phyloP scores from a whole-genome alignment of 2,113 vertebrate genomes.

The Nasalis larvatus region DNA sequence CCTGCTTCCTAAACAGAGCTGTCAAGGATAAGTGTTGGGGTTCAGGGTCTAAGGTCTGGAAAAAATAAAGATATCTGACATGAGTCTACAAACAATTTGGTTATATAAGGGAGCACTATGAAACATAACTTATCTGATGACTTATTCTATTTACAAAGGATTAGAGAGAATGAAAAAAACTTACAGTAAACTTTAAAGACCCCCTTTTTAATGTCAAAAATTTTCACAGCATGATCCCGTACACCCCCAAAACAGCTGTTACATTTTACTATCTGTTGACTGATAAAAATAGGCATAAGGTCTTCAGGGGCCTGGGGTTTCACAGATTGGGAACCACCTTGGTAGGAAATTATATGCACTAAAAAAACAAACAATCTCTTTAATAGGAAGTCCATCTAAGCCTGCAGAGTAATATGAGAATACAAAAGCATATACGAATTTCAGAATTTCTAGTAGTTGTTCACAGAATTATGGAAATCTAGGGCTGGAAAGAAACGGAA shows the following conservation, averaged over 20 bases:
- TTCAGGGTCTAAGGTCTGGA: slow-evolving; percentile 85
- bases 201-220: not conserved
- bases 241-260: not conserved
- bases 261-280: not conserved
- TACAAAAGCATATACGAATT: not conserved
- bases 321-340: not conserved
- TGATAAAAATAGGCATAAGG: not conserved
- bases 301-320: not conserved
- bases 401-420: not conserved
- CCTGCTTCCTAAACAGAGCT: slow-evolving; percentile 89
- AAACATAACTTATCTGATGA: not conserved
- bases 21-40: slow-evolving; percentile 89
- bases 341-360: not conserved
- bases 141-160: slow-evolving; percentile 6
- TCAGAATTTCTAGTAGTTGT: not conserved
- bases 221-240: not conserved
- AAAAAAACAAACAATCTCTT: not conserved
- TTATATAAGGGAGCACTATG: not conserved
- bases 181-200: not conserved
- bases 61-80: slow-evolving; percentile 37
- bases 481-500: not conserved
- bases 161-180: not conserved
- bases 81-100: not conserved
- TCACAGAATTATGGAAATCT: not conserved
- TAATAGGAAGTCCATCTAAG: not conserved